Conservation (phyloP, 2,888 invertebrate genomes). For the Orthonychiurus folsomi region DNA sequence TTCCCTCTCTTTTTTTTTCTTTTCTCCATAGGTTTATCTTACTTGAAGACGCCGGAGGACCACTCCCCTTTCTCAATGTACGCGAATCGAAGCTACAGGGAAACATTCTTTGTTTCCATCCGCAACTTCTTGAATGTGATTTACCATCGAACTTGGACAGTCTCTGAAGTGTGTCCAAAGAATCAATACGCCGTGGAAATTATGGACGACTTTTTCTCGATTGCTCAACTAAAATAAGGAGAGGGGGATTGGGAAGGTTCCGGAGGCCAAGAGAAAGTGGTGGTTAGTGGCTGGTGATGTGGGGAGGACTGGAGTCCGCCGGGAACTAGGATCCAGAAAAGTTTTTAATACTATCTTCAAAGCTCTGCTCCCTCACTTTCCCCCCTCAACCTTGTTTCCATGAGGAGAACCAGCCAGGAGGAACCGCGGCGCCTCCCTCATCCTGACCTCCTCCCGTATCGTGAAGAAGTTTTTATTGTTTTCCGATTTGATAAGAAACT, state of each 20-base stretch:
- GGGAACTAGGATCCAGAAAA: not conserved
- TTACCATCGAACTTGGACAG: conserved; percentile 40
- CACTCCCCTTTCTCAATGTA: conserved; percentile 35
- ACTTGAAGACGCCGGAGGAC: conserved; percentile 37
- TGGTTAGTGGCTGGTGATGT: too few species aligned
- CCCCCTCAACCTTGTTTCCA: not conserved
- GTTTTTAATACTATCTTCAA: not conserved
- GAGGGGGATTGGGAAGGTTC: not conserved
- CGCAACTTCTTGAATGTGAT: conserved; percentile 40
- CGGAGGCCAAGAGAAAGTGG: too few species aligned
- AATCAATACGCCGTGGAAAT: conserved; percentile 40
- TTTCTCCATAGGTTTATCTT: conserved; percentile 26
- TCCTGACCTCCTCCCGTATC: conserved; percentile 4
- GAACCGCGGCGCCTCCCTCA: conserved; percentile 4
- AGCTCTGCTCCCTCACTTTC: not conserved
- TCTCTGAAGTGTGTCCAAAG: conserved; percentile 39
- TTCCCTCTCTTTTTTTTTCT: conserved; percentile 1
- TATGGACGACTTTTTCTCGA: conserved; percentile 41
- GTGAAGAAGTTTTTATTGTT: conserved; percentile 23
- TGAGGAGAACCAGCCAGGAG: not conserved
- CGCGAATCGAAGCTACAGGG: conserved; percentile 37
- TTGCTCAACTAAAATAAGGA: conserved; percentile 38
- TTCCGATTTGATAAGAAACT: conserved; percentile 20
- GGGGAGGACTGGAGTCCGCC: too few species aligned
- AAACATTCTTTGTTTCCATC: conserved; percentile 40